phyloP scores from a whole-genome alignment of 2,797 vertebrate genomes.

The Alosa sapidissima region DNA sequence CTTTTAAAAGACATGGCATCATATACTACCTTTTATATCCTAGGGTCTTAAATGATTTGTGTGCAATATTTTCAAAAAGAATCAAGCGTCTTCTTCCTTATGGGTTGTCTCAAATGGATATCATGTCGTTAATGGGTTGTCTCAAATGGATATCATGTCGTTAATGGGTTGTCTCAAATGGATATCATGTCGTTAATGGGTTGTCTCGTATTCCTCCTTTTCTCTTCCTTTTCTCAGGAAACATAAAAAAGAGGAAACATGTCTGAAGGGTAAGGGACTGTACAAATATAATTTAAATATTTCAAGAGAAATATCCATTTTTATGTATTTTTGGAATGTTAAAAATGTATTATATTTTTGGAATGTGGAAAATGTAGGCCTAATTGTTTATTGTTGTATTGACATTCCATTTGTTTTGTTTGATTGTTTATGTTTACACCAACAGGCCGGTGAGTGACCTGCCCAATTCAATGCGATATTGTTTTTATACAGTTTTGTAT shows the following conservation, averaged over 20 bases:
- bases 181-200: neutral
- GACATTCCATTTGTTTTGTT: neutral
- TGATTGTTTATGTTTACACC: neutral
- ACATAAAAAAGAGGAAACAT: slow-evolving; percentile 58
- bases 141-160: no score
- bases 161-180: neutral
- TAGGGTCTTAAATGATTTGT: no score
- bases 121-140: no score
- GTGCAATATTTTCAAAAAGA: no score
- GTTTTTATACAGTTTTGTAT: neutral
- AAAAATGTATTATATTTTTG: neutral
- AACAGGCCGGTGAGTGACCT: slow-evolving; percentile 70
- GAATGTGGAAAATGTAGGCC: neutral
- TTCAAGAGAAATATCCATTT: neutral
- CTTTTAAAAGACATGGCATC: neutral
- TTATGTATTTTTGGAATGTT: neutral
- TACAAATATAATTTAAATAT: neutral
- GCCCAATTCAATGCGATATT: slow-evolving; percentile 1
- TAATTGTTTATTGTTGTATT: neutral
- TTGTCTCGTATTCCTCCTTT: slow-evolving; percentile 21
- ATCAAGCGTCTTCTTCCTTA: no score
- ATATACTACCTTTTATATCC: neutral
- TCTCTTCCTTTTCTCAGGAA: slow-evolving; percentile 44
- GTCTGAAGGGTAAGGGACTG: slow-evolving; percentile 75
- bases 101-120: no score